Conservation (phyloP, 2,888 invertebrate species). For the Drosophila stalkeri region DNA sequence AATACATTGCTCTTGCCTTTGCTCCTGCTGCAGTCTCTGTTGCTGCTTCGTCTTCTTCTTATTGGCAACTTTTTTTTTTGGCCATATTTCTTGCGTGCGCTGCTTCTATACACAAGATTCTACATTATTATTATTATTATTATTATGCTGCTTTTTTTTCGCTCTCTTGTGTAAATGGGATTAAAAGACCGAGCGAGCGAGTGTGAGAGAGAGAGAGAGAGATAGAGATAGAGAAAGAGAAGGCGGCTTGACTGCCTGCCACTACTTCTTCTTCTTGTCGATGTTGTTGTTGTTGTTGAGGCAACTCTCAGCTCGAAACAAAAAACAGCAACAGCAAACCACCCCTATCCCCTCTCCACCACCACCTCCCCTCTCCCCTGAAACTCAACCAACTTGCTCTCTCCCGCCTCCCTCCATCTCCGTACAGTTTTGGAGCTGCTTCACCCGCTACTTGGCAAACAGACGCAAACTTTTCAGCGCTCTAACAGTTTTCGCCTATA, state of each 20-base stretch:
- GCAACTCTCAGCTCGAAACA: slow-evolving; percentile 58
- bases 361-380: slow-evolving; percentile 4
- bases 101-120: slow-evolving; percentile 69
- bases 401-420: background rate
- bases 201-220: slow-evolving; percentile 20
- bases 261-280: slow-evolving; percentile 2
- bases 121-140: slow-evolving; percentile 75
- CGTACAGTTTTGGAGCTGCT: slow-evolving; percentile 4
- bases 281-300: slow-evolving; percentile 38
- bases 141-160: slow-evolving; percentile 34
- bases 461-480: slow-evolving; percentile 75
- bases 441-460: slow-evolving; percentile 55
- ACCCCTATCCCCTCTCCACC: slow-evolving; percentile 16
- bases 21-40: slow-evolving; percentile 19
- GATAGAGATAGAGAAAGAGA: no score
- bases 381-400: no score
- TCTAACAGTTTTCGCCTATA: slow-evolving; percentile 75
- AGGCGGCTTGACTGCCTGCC: slow-evolving; percentile 6
- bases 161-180: slow-evolving; percentile 55
- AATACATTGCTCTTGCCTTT: slow-evolving; percentile 66
- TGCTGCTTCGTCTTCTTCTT: slow-evolving; percentile 38
- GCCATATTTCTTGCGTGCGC: slow-evolving; percentile 55
- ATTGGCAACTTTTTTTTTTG: slow-evolving; percentile 42
- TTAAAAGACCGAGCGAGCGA: slow-evolving; percentile 38
- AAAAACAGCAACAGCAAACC: slow-evolving; percentile 49